A percentile compares a stretch with the other conserved stretches of the same genome.
Evolutionary conservation across 2,113 vertebrate genomes (phyloP).

Genomic region (Corynorhinus townsendii): DNA sequence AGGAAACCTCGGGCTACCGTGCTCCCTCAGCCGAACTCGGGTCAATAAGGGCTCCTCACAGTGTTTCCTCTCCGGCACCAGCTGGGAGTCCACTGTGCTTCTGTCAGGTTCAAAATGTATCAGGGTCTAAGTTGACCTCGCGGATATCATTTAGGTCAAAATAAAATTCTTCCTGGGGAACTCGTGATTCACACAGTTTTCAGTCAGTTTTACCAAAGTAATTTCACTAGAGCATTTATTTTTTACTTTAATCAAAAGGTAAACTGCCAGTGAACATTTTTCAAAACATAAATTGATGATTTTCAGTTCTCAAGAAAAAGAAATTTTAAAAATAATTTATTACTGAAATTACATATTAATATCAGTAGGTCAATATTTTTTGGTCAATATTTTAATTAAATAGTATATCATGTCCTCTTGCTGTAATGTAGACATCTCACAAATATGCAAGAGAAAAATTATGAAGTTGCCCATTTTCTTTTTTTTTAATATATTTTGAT

Average conservation of each 20-base stretch:
- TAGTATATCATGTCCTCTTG: background rate
- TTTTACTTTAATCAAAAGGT: conserved; percentile 44
- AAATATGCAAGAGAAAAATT: background rate
- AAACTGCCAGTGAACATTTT: background rate
- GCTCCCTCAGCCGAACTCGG: background rate
- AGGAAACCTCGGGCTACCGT: background rate
- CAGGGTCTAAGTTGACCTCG: background rate
- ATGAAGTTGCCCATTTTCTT: background rate
- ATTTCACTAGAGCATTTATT: conserved; percentile 37
- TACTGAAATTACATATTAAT: background rate
- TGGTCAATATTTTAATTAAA: conserved; percentile 44
- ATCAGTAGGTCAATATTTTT: conserved; percentile 32
- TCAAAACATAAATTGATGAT: background rate
- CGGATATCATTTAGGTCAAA: conserved; percentile 16
- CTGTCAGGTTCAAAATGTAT: background rate
- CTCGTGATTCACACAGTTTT: background rate
- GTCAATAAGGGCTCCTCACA: background rate
- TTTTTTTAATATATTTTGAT: too few species aligned
- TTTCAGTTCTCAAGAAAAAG: conserved; percentile 7
- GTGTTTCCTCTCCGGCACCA: background rate
- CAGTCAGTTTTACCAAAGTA: conserved; percentile 25
- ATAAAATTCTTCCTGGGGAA: conserved; percentile 39
- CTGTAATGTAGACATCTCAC: conserved; percentile 9
- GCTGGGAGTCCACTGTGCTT: background rate
- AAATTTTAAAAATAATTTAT: background rate